Evolutionary conservation across 2,888 invertebrate genomes (phyloP).

Genomic region (Chesias legatella): DNA sequence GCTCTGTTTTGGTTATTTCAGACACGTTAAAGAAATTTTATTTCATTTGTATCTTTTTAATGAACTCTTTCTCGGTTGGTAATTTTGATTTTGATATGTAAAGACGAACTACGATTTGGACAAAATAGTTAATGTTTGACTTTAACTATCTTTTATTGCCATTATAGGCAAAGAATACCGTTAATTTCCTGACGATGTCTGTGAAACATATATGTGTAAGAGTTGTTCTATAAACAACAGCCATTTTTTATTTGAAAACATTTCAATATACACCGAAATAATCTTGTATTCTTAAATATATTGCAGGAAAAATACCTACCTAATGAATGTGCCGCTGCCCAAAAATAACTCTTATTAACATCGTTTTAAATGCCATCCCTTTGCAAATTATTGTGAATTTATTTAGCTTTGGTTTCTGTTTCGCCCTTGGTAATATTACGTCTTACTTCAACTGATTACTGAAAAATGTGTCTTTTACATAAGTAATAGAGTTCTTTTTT

Average conservation of each 20-base stretch:
- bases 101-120: too few species aligned
- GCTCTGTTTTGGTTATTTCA: too few species aligned
- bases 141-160: too few species aligned
- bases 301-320: slow-evolving; percentile 10
- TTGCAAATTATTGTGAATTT: slow-evolving; percentile 19
- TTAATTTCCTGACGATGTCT: too few species aligned
- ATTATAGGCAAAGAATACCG: too few species aligned
- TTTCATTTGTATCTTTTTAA: too few species aligned
- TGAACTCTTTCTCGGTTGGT: too few species aligned
- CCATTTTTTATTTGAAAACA: neutral
- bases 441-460: slow-evolving; percentile 9
- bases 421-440: slow-evolving; percentile 25
- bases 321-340: slow-evolving; percentile 17
- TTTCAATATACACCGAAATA: slow-evolving; percentile 1
- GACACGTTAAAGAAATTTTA: too few species aligned
- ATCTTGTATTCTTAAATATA: slow-evolving; percentile 7
- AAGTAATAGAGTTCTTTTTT: slow-evolving; percentile 11
- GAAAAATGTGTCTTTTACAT: slow-evolving; percentile 22
- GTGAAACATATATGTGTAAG: too few species aligned
- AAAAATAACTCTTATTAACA: slow-evolving; percentile 19
- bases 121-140: too few species aligned
- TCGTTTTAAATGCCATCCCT: slow-evolving; percentile 18
- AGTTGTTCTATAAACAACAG: neutral
- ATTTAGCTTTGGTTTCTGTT: slow-evolving; percentile 24
- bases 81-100: too few species aligned